phyloP scores from a whole-genome alignment of 2,797 vertebrate species.

The Cuniculus paca region DNA sequence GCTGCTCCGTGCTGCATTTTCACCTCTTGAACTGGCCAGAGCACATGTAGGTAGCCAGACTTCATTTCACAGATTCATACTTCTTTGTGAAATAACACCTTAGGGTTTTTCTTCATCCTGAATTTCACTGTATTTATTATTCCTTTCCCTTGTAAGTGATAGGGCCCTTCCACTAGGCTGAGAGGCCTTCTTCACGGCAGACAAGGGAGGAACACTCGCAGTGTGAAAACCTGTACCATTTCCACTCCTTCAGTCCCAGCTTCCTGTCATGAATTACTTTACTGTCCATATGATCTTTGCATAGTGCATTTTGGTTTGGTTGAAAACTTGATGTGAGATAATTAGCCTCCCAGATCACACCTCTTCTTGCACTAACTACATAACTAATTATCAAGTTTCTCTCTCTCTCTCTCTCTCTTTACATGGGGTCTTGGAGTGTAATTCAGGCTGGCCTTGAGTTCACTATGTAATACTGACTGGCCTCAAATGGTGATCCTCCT shows the following conservation, averaged over 20 bases:
- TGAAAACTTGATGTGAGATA: slow-evolving; percentile 18
- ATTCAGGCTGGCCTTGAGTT: too few species aligned
- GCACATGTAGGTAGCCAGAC: background rate
- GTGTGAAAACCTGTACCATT: background rate
- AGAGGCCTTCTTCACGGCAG: background rate
- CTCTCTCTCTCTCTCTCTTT: background rate
- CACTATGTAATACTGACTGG: too few species aligned
- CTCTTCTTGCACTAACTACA: background rate
- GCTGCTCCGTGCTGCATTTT: background rate
- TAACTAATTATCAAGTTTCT: background rate
- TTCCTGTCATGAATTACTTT: background rate
- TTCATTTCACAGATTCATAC: slow-evolving; percentile 12
- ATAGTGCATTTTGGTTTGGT: background rate
- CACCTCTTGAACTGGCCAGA: background rate
- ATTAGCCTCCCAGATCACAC: background rate
- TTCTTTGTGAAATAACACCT: background rate
- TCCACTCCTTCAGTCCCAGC: background rate
- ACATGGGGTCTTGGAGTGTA: background rate
- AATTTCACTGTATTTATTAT: background rate
- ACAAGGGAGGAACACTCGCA: background rate
- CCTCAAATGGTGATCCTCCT: background rate
- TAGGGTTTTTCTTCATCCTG: slow-evolving; percentile 16
- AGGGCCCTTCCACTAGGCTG: background rate
- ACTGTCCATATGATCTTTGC: background rate
- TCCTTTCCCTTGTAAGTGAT: background rate